Evolutionary conservation across 2,888 invertebrate species (phyloP).

Genomic region (Rhimphoctona megacephalus): DNA sequence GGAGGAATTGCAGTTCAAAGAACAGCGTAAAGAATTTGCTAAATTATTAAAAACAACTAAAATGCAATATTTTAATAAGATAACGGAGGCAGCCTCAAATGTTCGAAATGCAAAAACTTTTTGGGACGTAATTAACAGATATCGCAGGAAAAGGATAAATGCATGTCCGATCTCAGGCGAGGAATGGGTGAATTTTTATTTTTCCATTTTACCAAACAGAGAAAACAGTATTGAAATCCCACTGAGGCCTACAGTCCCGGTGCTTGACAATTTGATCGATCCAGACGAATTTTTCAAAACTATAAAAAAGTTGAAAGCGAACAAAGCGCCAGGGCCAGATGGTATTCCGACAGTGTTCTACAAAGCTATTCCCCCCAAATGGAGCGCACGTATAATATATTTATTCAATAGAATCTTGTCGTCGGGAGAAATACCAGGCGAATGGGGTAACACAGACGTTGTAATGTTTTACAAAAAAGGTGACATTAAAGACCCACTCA

Average conservation of each 20-base stretch:
- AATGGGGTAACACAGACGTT: conserved; percentile 69
- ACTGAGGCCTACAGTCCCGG: background rate
- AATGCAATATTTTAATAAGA: conserved; percentile 11
- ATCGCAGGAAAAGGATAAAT: background rate
- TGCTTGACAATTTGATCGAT: background rate
- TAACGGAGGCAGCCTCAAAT: background rate
- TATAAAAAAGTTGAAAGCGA: conserved; percentile 47
- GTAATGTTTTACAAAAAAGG: conserved; percentile 75
- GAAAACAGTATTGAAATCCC: background rate
- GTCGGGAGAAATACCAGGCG: conserved; percentile 49
- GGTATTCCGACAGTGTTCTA: conserved; percentile 57
- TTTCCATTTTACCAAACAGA: background rate
- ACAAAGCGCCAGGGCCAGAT: conserved; percentile 70
- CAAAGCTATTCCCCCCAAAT: conserved; percentile 45
- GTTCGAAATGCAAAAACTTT: background rate
- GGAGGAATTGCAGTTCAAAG: background rate
- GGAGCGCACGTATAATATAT: background rate
- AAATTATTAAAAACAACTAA: background rate
- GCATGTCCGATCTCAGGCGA: conserved; percentile 1
- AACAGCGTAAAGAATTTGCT: background rate
- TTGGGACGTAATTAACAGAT: conserved; percentile 4
- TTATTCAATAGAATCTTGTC: conserved; percentile 62
- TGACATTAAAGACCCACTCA: conserved; percentile 69
- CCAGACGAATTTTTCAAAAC: background rate
- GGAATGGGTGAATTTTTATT: conserved; percentile 15